A percentile compares a stretch with the other conserved stretches of the same genome.
Evolutionary conservation across 2,888 invertebrate species (phyloP).

Genomic region (Lymantria monacha): DNA sequence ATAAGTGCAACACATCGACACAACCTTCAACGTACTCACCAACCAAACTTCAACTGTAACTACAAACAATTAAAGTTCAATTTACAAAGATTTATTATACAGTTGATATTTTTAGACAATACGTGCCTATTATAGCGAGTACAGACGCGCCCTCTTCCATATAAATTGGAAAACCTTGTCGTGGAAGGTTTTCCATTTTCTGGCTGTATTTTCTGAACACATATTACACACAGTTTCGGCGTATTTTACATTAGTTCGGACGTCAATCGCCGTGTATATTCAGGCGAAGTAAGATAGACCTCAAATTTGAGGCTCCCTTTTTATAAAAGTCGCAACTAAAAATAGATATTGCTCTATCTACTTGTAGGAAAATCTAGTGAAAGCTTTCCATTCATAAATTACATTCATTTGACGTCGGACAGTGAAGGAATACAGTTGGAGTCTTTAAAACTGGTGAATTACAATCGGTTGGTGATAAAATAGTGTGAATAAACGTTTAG

Average conservation of each 20-base stretch:
- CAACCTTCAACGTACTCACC: slow-evolving; percentile 15
- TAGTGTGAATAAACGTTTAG: slow-evolving; percentile 26
- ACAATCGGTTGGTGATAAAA: slow-evolving; percentile 27
- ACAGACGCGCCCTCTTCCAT: slow-evolving; percentile 77
- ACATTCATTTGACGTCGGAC: slow-evolving; percentile 65
- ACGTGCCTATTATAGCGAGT: slow-evolving; percentile 62
- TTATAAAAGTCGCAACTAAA: slow-evolving; percentile 51
- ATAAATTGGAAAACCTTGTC: slow-evolving; percentile 69
- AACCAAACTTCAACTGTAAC: slow-evolving; percentile 32
- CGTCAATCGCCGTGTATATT: slow-evolving; percentile 41
- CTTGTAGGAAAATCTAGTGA: slow-evolving; percentile 55
- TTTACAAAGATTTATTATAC: slow-evolving; percentile 9
- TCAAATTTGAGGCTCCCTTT: slow-evolving; percentile 23
- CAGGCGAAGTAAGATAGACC: slow-evolving; percentile 23
- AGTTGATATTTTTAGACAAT: slow-evolving; percentile 76
- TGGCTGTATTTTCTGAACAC: slow-evolving; percentile 62
- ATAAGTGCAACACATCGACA: slow-evolving; percentile 45
- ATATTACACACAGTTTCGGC: slow-evolving; percentile 48
- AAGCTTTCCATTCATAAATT: slow-evolving; percentile 71
- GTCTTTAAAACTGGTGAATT: slow-evolving; percentile 43
- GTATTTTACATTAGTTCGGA: slow-evolving; percentile 35
- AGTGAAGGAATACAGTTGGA: slow-evolving; percentile 61
- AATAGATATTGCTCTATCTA: slow-evolving; percentile 60
- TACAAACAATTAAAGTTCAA: slow-evolving; percentile 15
- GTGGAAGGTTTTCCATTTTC: slow-evolving; percentile 69